phyloP scores from a whole-genome alignment of 2,888 invertebrate genomes.

The Orchesellides sinensis region DNA sequence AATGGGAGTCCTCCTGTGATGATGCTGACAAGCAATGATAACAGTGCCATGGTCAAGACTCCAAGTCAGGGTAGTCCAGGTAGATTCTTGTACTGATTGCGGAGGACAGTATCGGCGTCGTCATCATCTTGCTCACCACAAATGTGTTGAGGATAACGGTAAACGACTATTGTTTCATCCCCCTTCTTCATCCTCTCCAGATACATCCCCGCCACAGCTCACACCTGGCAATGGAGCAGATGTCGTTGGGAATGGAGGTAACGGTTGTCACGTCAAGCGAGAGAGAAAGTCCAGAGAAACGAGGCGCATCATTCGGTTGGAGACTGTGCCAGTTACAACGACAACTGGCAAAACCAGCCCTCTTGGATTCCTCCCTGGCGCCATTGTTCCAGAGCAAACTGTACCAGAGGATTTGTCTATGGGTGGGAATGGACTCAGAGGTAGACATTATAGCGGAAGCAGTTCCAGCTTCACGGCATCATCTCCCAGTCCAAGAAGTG shows the following conservation, averaged over 20 bases:
- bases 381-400: slow-evolving; percentile 83
- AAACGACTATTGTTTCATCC: slow-evolving; percentile 39
- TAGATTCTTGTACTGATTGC: slow-evolving; percentile 86
- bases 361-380: slow-evolving; percentile 22
- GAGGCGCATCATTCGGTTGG: slow-evolving; percentile 79
- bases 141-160: slow-evolving; percentile 79
- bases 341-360: slow-evolving; percentile 42
- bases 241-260: slow-evolving; percentile 75
- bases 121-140: slow-evolving; percentile 91
- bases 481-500: slow-evolving; percentile 70
- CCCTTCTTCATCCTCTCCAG: slow-evolving; percentile 55
- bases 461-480: slow-evolving; percentile 72
- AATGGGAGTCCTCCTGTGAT: slow-evolving; percentile 25
- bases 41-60: slow-evolving; percentile 45
- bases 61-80: slow-evolving; percentile 48
- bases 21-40: slow-evolving; percentile 58
- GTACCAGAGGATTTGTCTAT: slow-evolving; percentile 93
- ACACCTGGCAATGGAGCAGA: slow-evolving; percentile 72
- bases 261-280: slow-evolving; percentile 73
- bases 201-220: slow-evolving; percentile 58
- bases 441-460: slow-evolving; percentile 70
- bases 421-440: slow-evolving; percentile 45
- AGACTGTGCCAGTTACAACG: slow-evolving; percentile 46
- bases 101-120: slow-evolving; percentile 88
- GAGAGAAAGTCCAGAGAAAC: slow-evolving; percentile 79